Evolutionary conservation across 2,888 invertebrate genomes (phyloP), one percentile per base, ranked within the genome.

Genomic region (Rhamphomyia laevipes): DNA sequence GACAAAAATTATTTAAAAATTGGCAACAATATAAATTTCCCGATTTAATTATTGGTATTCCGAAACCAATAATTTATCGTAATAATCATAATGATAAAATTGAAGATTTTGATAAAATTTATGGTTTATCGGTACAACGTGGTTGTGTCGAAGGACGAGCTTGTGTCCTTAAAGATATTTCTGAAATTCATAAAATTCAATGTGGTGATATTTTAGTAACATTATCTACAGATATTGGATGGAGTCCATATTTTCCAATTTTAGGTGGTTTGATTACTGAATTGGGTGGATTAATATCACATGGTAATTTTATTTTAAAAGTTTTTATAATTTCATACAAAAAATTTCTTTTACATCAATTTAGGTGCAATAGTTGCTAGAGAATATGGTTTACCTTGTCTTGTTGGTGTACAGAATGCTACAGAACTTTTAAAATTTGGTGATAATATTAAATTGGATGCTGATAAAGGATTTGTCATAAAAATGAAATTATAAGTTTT

Each of bases 231-330:
- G 89, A 90, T 62, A 82, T 89, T 55, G 87, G 85, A 2, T 90
- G 89, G 89, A 82, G 84, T 3, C 87, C 88, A 0, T 88, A 87
- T 69, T 90, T 89, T 66, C 86, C 87, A 1, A 74, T 88, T 44
- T 65, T 90, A 16, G 72, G 78, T 1, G 90, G 88, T 10, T 77
- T 89, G 44, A 82, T 86, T 10, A 89, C 88, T 0, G 89, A 90
- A 66, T 73, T 87, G 1, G 89, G 89, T 1, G 89, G 89, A 27
- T 74, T 89, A 4, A 80, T 88, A 56, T 88, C 88, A 33, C 88
- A 89, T 61, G 89, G 86, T 84, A 67, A 56, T 62, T 57, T 11
- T 18, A 21, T 4, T 21, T 21, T 21, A 6, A 21, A 21, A 21
- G 3, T 21, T 21, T 21, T 21, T 4, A 21, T 21, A n/a, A n/a